phyloP scores from a whole-genome alignment of 2,797 vertebrate genomes.

The Numenius phaeopus region DNA sequence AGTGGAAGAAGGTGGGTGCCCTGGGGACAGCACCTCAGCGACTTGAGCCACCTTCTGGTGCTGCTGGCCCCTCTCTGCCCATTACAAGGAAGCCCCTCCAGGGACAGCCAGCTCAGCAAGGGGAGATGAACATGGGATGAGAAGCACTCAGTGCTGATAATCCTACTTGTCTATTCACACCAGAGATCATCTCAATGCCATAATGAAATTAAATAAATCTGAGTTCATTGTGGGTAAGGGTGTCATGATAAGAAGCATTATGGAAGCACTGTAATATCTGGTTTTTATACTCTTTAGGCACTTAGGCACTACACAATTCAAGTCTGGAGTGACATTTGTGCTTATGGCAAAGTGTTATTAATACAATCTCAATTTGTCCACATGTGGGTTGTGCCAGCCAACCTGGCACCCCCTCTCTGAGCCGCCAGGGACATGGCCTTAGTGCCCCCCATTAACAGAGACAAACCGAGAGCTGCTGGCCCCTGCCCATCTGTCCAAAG shows the following conservation, averaged over 20 bases:
- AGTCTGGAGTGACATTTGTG: neutral
- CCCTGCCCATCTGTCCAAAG: neutral
- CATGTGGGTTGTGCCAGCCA: neutral
- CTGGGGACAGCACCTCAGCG: neutral
- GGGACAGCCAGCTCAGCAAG: neutral
- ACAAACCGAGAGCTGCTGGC: neutral
- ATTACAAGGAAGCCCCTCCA: neutral
- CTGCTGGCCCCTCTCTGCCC: neutral
- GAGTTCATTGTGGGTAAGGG: neutral
- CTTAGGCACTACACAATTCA: neutral
- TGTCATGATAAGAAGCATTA: neutral
- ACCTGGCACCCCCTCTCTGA: neutral
- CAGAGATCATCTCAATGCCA: neutral
- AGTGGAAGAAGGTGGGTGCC: neutral
- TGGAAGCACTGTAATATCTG: neutral
- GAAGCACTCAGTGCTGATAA: neutral
- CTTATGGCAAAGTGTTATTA: neutral
- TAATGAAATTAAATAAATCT: neutral
- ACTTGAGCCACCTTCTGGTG: neutral
- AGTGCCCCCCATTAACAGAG: neutral
- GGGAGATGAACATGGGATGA: neutral
- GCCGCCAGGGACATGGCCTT: neutral
- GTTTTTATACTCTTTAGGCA: neutral
- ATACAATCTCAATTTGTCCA: neutral
- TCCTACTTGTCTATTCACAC: neutral